phyloP scores from a whole-genome alignment of 2,797 vertebrate species.

The Fringilla coelebs region DNA sequence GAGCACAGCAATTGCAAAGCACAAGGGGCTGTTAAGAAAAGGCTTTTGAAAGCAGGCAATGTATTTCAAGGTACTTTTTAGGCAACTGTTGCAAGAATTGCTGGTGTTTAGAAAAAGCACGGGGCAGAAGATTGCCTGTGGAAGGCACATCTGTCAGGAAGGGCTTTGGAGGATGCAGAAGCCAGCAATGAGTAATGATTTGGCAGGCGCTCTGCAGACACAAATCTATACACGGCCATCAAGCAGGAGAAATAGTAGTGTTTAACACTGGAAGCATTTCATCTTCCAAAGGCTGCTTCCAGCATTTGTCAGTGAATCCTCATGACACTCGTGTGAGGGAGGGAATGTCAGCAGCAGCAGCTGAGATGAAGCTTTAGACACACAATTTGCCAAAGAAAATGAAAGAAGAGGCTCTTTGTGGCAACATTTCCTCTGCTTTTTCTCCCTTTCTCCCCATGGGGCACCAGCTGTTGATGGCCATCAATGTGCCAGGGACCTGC shows the following conservation, averaged over 20 bases:
- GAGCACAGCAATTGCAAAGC: background rate
- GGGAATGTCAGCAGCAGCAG: conserved; percentile 24
- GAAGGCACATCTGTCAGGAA: conserved; percentile 5
- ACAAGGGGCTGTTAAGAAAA: background rate
- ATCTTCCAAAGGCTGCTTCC: background rate
- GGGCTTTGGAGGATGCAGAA: background rate
- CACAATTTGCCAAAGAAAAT: background rate
- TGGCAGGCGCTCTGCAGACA: background rate
- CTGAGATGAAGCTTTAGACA: background rate
- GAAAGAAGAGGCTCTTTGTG: background rate
- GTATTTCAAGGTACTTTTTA: background rate
- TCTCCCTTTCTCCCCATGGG: background rate
- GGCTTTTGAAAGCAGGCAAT: background rate
- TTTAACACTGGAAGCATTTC: conserved; percentile 28
- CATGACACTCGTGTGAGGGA: background rate
- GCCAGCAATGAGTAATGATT: background rate
- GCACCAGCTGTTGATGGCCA: background rate
- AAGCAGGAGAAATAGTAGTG: background rate
- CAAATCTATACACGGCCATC: background rate
- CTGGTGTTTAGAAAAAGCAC: background rate
- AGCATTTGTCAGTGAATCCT: conserved; percentile 15
- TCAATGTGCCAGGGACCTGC: fast-evolving
- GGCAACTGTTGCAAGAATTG: background rate
- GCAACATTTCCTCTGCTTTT: background rate
- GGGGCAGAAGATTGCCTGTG: background rate